These are phyloP conservation scores for Apocheima hispidaria DNA, from an alignment of 2,888 invertebrate species.

Conservation along the genomic window DNA sequence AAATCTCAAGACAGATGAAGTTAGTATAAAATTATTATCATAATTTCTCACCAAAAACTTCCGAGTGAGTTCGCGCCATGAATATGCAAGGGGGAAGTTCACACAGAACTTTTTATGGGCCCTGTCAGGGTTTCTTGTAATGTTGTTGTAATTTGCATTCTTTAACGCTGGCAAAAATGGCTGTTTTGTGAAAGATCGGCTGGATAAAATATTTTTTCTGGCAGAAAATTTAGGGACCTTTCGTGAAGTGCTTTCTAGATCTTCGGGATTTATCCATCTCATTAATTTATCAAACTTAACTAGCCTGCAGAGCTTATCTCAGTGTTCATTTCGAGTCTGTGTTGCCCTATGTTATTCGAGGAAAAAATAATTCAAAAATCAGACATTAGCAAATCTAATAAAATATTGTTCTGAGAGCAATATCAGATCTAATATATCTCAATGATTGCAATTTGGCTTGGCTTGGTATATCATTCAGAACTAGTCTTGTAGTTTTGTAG, in stretches of 20 bases:
- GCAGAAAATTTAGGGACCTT: constrained; percentile 45
- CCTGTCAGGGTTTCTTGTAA: constrained; percentile 74
- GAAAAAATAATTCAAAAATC: too few species aligned
- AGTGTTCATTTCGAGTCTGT: constrained; percentile 1
- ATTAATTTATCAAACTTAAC: constrained; percentile 16
- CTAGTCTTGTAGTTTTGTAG: too few species aligned
- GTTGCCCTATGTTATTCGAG: background rate
- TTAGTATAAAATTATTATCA: constrained; percentile 82
- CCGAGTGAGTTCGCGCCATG: constrained; percentile 78
- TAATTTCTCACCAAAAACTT: constrained; percentile 84
- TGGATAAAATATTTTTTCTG: constrained; percentile 45
- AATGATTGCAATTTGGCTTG: too few species aligned
- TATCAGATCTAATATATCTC: too few species aligned
- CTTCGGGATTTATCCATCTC: constrained; percentile 8
- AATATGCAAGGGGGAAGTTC: constrained; percentile 83
- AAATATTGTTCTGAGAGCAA: too few species aligned
- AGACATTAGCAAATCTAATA: too few species aligned
- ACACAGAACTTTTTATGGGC: constrained; percentile 78
- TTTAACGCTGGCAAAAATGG: constrained; percentile 48
- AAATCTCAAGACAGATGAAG: constrained; percentile 77
- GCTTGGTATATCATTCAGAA: too few species aligned
- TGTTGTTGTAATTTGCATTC: constrained; percentile 75
- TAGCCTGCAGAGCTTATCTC: background rate
- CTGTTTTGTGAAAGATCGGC: constrained; percentile 20
- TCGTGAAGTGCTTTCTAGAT: constrained; percentile 10